phyloP scores from a whole-genome alignment of 2,113 vertebrate species.

The Cyphomyrus discorhynchus region DNA sequence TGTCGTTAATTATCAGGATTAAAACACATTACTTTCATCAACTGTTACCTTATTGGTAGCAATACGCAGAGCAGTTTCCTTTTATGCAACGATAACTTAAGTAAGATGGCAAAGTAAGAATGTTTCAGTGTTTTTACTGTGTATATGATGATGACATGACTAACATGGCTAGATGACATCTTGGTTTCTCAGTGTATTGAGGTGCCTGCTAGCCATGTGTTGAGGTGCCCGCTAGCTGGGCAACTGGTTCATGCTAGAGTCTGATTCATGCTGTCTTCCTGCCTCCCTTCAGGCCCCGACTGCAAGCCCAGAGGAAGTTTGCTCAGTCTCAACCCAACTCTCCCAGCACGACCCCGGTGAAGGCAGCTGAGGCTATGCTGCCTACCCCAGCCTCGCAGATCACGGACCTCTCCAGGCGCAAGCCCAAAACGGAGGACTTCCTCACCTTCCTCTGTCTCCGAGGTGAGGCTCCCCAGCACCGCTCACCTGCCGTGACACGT shows the following conservation, averaged over 20 bases:
- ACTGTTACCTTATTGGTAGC: too few relatives aligned
- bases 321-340: conserved; percentile 98
- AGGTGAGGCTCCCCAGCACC: conserved; percentile 59
- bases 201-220: neutral
- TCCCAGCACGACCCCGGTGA: conserved; percentile 95
- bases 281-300: conserved; percentile 73
- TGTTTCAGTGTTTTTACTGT: too few relatives aligned
- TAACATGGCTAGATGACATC: neutral
- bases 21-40: too few relatives aligned
- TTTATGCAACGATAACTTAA: too few relatives aligned
- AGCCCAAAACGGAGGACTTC: conserved; percentile 99
- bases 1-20: neutral
- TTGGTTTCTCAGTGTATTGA: neutral
- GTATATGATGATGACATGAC: too few relatives aligned
- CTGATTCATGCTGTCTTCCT: neutral
- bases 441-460: conserved; percentile 98
- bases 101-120: too few relatives aligned
- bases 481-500: too few relatives aligned
- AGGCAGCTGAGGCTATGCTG: conserved; percentile 82
- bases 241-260: neutral
- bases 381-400: conserved; percentile 81
- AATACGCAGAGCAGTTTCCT: too few relatives aligned
- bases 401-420: conserved; percentile 93
- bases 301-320: conserved; percentile 99
- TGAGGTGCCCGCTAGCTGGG: too few relatives aligned